Evolutionary conservation across 2,113 vertebrate genomes (phyloP).

Genomic region (Phalacrocorax pelagicus): DNA sequence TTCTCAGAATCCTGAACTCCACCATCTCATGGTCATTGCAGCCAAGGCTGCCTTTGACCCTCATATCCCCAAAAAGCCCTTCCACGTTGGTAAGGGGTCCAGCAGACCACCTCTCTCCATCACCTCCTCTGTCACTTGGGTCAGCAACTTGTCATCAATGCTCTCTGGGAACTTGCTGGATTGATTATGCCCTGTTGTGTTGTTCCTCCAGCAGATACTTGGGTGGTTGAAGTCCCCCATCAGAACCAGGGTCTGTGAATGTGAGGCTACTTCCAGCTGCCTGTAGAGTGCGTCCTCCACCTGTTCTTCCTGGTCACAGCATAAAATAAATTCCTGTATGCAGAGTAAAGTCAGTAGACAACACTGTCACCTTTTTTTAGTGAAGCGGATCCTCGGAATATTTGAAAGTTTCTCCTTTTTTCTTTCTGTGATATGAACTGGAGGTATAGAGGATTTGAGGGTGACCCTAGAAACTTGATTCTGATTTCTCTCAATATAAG

Average conservation of each 20-base stretch:
- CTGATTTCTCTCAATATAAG: neutral
- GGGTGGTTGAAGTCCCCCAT: neutral
- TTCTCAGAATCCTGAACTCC: neutral
- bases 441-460: neutral
- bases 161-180: neutral
- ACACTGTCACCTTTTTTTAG: neutral
- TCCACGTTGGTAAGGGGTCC: neutral
- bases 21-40: neutral
- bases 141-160: accelerated
- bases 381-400: neutral
- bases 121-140: neutral
- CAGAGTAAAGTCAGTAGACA: neutral
- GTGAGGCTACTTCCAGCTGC: neutral
- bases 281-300: neutral
- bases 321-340: neutral
- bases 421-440: neutral
- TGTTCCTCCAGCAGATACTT: neutral
- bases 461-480: neutral
- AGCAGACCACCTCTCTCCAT: neutral
- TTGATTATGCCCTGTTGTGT: neutral
- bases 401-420: neutral
- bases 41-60: neutral
- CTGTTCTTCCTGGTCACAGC: neutral
- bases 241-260: neutral
- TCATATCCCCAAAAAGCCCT: neutral